phyloP scores from a whole-genome alignment of 2,113 vertebrate species.

The Sorex araneus region DNA sequence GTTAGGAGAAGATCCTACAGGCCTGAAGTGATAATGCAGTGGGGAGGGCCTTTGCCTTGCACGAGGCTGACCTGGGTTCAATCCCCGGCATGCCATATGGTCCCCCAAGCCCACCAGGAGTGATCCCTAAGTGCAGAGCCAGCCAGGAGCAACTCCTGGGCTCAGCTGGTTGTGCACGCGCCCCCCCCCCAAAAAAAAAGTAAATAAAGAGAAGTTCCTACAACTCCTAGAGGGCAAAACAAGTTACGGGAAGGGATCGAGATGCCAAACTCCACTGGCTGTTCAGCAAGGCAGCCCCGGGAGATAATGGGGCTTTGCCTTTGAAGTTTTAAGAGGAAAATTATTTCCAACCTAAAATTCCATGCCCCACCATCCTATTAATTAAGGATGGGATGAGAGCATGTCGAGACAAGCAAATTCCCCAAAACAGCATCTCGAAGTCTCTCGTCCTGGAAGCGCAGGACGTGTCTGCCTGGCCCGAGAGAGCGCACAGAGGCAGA shows the following conservation, averaged over 20 bases:
- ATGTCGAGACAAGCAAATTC: background rate
- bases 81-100: too few relatives aligned
- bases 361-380: background rate
- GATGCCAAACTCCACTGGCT: background rate
- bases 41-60: too few relatives aligned
- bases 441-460: background rate
- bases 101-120: too few relatives aligned
- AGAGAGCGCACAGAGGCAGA: too few relatives aligned
- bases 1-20: too few relatives aligned
- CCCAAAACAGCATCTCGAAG: background rate
- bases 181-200: too few relatives aligned
- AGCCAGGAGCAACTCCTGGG: too few relatives aligned
- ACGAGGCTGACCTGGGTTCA: too few relatives aligned
- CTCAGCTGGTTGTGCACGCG: too few relatives aligned
- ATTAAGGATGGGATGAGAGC: background rate
- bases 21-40: too few relatives aligned
- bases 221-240: background rate
- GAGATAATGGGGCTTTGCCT: background rate
- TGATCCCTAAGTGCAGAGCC: too few relatives aligned
- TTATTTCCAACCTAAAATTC: constrained; percentile 20
- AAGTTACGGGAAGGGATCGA: background rate
- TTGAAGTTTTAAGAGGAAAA: constrained; percentile 32
- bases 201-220: background rate
- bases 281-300: background rate
- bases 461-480: too few relatives aligned